Conservation (phyloP, 2,888 invertebrate genomes). For the Drosophila greeni region DNA sequence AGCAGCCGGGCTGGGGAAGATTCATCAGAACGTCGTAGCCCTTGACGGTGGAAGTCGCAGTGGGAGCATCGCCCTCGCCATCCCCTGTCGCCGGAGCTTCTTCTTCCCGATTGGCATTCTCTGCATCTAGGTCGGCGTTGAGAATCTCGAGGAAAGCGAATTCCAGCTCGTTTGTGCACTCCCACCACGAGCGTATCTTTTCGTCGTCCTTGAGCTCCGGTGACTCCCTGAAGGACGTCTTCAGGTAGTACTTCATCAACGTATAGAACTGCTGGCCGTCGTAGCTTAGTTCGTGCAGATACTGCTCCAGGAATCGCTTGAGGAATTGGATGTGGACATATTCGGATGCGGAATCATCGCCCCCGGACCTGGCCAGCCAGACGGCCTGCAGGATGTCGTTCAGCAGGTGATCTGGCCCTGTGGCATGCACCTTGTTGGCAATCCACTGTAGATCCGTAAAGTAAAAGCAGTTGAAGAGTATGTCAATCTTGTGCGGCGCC, state of each 20-base stretch:
- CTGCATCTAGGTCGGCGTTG: conserved; percentile 72
- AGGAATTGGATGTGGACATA: conserved; percentile 77
- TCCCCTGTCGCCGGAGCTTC: conserved; percentile 3
- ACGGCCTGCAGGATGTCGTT: conserved; percentile 85
- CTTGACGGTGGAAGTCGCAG: conserved; percentile 50
- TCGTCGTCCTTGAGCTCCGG: conserved; percentile 68
- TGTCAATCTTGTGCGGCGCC: conserved; percentile 79
- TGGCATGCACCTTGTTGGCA: conserved; percentile 87
- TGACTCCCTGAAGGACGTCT: conserved; percentile 74
- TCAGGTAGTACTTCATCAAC: conserved; percentile 81
- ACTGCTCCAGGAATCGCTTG: conserved; percentile 85
- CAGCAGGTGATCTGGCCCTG: conserved; percentile 86
- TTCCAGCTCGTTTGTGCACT: conserved; percentile 73
- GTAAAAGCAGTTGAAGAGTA: conserved; percentile 83
- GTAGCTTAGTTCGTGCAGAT: conserved; percentile 86
- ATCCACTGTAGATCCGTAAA: conserved; percentile 89
- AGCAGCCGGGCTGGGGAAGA: conserved; percentile 82
- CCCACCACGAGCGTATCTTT: conserved; percentile 76
- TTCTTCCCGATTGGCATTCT: conserved; percentile 36
- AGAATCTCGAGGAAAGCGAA: conserved; percentile 80
- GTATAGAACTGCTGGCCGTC: conserved; percentile 91
- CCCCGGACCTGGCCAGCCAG: conserved; percentile 54
- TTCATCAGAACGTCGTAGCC: conserved; percentile 79
- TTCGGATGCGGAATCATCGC: conserved; percentile 37
- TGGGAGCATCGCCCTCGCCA: conserved; percentile 2